Evolutionary conservation across 2,113 vertebrate genomes (phyloP), one percentile per base, ranked within the genome.

Genomic region (Pseudorasbora parva): DNA sequence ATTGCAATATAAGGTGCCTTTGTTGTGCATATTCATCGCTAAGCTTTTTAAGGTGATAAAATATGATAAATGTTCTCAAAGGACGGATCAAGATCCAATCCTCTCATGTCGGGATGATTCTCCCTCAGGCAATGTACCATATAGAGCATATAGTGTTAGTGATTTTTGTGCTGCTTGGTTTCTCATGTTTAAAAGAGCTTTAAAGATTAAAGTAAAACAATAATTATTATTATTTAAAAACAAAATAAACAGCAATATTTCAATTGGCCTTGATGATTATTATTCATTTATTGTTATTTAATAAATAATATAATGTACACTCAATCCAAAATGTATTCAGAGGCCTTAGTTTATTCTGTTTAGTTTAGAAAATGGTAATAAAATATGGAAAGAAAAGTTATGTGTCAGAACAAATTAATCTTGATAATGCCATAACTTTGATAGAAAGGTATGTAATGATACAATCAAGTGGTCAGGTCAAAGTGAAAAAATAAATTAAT

Each of bases 11-110:
- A 23, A 59, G 11, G 51, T 60, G 57, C 15, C 57, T 57, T 43
- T 59, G 54, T 30, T 62, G 23, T 60, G n/a, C 5, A 25, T 25
- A 41, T 77, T 77, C 30, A 78, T 43, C 1, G 6, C 21, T 41
- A 21, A 45, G 56, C 54, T 6, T 75, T 59, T 59, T 77, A 11
- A 3, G 74, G 30, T 23, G 69, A 27, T 60, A 21, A 78, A 78
- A 62, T 78, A 21, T 78, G 11, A n/a, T 60, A n/a, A 45, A 45
- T 59, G 57, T 15, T 25, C 15, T 43, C 37, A 62, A 62, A 45
- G 37, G 14, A 78, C 47, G 76, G 37, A 60, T 78, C 9, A 8
- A 62, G 37, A 62, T 78, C 12, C 62, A 62, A 78, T 43, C 37
- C 21, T 78, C 21, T 45, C 33, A 78, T 62, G 33, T 78, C 17